Conservation (phyloP, 2,888 invertebrate species). For the Platynereis dumerilii region DNA sequence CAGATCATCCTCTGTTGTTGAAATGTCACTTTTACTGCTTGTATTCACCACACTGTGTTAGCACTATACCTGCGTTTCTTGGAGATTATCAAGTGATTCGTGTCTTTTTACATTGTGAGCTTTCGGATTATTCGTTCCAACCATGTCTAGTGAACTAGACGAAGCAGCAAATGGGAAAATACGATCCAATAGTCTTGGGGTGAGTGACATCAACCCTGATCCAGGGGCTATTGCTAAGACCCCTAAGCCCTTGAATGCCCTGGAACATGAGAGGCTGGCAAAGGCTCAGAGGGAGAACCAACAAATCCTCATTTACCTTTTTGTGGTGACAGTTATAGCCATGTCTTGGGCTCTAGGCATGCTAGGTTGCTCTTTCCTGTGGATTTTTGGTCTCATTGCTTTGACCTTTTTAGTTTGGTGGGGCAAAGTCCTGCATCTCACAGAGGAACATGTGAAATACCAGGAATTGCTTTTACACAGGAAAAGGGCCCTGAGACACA, state of each 20-base stretch:
- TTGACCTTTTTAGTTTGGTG: slow-evolving; percentile 57
- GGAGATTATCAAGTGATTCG: no score
- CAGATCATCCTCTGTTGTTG: no score
- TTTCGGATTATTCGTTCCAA: no score
- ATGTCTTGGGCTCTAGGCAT: slow-evolving; percentile 53
- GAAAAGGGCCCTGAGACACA: slow-evolving; percentile 65
- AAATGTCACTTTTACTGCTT: no score
- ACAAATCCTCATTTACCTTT: slow-evolving; percentile 52
- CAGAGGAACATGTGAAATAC: slow-evolving; percentile 48
- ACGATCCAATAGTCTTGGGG: neutral
- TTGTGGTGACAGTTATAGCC: slow-evolving; percentile 49
- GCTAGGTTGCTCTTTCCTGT: slow-evolving; percentile 52
- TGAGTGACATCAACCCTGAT: neutral
- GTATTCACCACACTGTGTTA: no score
- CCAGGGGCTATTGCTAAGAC: neutral
- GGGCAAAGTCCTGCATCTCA: slow-evolving; percentile 49
- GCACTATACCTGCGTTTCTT: no score
- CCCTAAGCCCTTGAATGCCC: neutral
- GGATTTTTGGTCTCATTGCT: slow-evolving; percentile 54
- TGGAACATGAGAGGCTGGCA: slow-evolving; percentile 20
- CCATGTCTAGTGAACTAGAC: no score
- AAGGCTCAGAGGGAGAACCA: slow-evolving; percentile 27
- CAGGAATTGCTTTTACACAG: slow-evolving; percentile 63
- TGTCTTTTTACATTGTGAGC: no score
- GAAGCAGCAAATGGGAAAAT: neutral